Evolutionary conservation across 2,797 vertebrate genomes (phyloP).

Genomic region (Gymnoscopelus braueri): DNA sequence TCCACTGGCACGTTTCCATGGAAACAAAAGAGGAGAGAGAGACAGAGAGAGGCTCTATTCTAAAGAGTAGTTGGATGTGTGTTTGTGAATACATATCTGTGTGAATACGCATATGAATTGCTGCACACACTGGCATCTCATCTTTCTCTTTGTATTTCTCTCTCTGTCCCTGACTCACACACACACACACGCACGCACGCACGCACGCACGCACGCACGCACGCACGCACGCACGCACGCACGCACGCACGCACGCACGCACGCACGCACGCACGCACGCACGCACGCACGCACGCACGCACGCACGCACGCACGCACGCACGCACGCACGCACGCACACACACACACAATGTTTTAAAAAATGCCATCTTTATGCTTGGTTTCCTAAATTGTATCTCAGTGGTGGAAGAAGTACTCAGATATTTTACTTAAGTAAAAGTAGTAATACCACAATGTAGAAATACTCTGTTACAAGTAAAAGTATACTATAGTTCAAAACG

Average conservation of each 20-base stretch:
- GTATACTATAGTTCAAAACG: too few species aligned
- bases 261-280: neutral
- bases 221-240: too few species aligned
- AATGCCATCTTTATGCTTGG: neutral
- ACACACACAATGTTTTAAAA: too few species aligned
- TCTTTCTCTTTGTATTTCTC: constrained; percentile 5
- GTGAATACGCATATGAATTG: constrained; percentile 5
- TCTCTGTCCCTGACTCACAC: neutral
- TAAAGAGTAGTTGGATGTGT: constrained; percentile 65
- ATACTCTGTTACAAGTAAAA: too few species aligned
- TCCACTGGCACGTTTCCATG: constrained; percentile 84
- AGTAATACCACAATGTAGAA: too few species aligned
- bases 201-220: neutral
- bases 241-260: too few species aligned
- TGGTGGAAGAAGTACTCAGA: too few species aligned
- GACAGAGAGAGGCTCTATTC: constrained; percentile 56
- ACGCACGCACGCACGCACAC: too few species aligned
- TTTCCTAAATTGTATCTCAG: neutral
- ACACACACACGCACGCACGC: neutral
- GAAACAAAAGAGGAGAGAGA: constrained; percentile 76
- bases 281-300: neutral
- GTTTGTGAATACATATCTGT: constrained; percentile 58
- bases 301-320: too few species aligned
- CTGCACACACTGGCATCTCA: constrained; percentile 1
- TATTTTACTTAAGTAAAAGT: too few species aligned